Conservation (phyloP, 2,888 invertebrate species). For the Electrophaes corylata region DNA sequence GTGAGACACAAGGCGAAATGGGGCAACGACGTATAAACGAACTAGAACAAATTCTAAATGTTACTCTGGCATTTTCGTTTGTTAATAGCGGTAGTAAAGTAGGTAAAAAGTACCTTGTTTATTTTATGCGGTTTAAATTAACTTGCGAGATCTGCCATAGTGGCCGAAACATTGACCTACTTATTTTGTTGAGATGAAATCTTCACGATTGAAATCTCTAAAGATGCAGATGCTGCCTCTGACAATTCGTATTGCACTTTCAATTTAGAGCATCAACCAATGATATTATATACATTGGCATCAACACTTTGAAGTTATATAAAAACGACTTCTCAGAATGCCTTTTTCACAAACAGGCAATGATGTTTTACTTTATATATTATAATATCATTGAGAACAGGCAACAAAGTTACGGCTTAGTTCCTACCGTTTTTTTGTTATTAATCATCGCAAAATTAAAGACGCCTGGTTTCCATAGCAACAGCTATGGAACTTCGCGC, state of each 20-base stretch:
- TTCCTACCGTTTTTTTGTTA: no score
- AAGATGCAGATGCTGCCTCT: background rate
- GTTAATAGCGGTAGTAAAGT: constrained; percentile 45
- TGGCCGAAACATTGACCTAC: constrained; percentile 12
- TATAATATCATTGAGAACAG: no score
- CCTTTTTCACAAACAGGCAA: background rate
- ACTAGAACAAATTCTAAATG: constrained; percentile 71
- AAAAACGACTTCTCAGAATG: background rate
- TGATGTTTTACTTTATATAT: no score
- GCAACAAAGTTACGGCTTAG: no score
- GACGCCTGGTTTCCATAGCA: background rate
- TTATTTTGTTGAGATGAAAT: background rate
- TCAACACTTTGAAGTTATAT: constrained; percentile 1
- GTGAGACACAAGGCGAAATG: constrained; percentile 54
- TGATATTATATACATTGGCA: no score
- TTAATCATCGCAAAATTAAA: background rate
- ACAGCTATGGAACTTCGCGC: no score
- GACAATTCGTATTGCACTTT: background rate
- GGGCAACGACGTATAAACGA: constrained; percentile 66
- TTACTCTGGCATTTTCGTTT: constrained; percentile 72
- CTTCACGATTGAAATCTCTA: background rate
- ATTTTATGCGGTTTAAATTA: constrained; percentile 19
- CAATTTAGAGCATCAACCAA: background rate
- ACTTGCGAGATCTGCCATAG: constrained; percentile 3
- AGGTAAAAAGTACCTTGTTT: constrained; percentile 20